Base-by-base conservation (phyloP, 2,113 vertebrate genomes). In the Phrynosoma platyrhinos region DNA sequence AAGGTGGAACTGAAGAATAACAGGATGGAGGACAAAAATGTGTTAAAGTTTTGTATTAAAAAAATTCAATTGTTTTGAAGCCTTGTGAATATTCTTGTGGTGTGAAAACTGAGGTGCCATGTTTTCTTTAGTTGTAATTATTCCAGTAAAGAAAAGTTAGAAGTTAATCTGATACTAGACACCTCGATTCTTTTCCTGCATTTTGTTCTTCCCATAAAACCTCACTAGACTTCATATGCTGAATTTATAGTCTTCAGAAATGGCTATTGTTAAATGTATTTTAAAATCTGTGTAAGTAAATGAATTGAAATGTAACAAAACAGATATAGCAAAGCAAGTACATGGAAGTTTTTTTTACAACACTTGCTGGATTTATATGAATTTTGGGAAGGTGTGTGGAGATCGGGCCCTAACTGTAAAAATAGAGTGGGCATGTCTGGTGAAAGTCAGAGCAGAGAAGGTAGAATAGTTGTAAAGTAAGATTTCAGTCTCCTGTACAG, bases 71-170 rank as follows among this genome's bases (percentile, higher is more conserved):
- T 83, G 36, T 27, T 82, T 87, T 23, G 71, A 83, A 40, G 40
- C 40, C 55, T 88, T 82, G 55, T 88, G 40, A 77, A 52, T 83
- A 77, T 77, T 86, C 78, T 13, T 68, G 47, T 27, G 58, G 66
- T 89, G 85, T 95, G 87, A 91, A 79, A 93, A 90, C 68, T 85
- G 62, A 91, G 90, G 90, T 88, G 92, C 91, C 90, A 93, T 89
- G 82, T 94, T 92, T 92, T 87, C 92, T 91, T 95, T 87, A 90
- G 78, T 89, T 89, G 84, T 93, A 89, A 81, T 93, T 89, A 91
- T 92, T 92, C 92, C 87, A 96, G 94, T 95, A 95, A 95, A 95
- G 85, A 83, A 87, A 91, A 87, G 91, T 79, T 79, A 64, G 91
- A 87, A 90, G 77, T 92, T 83, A 91, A 90, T 90, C 89, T 3